phyloP scores from a whole-genome alignment of 37 sponge, comb jelly and placozoan genomes.

The Halichondria panicea region DNA sequence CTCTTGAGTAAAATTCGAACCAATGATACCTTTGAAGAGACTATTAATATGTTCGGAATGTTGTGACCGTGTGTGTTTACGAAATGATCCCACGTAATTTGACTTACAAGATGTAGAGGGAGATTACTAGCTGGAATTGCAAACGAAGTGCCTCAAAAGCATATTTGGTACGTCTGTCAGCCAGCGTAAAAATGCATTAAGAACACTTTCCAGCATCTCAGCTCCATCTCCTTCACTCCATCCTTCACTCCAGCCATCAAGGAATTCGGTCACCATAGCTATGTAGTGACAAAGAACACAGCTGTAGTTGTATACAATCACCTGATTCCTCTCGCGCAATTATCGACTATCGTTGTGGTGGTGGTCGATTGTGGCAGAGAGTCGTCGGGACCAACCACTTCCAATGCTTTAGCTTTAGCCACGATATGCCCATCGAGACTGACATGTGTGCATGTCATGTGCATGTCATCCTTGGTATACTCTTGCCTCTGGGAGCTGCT shows the following conservation, averaged over 20 bases:
- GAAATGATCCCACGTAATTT: constrained; percentile 32
- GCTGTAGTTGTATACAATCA: constrained; percentile 35
- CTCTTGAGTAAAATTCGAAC: constrained; percentile 9
- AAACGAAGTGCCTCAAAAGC: constrained; percentile 5
- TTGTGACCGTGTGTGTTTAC: constrained; percentile 32
- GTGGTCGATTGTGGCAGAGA: no score
- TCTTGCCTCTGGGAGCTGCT: constrained; percentile 13
- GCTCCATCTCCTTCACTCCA: constrained; percentile 17
- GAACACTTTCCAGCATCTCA: constrained; percentile 33
- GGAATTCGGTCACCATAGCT: constrained; percentile 6
- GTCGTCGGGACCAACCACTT: background rate
- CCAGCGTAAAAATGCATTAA: constrained; percentile 32
- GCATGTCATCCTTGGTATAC: constrained; percentile 27
- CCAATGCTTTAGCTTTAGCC: constrained; percentile 23
- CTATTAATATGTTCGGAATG: constrained; percentile 30
- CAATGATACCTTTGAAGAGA: constrained; percentile 5
- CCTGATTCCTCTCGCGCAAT: background rate
- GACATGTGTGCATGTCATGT: constrained; percentile 31
- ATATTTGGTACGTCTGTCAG: constrained; percentile 10
- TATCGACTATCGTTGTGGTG: constrained; percentile 6
- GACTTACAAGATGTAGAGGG: constrained; percentile 9
- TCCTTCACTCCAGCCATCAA: constrained; percentile 59
- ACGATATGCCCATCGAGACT: constrained; percentile 17
- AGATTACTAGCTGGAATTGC: no score
- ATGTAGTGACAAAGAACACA: constrained; percentile 41